Conservation (phyloP, 2,888 invertebrate genomes). For the Sympetrum striolatum region DNA sequence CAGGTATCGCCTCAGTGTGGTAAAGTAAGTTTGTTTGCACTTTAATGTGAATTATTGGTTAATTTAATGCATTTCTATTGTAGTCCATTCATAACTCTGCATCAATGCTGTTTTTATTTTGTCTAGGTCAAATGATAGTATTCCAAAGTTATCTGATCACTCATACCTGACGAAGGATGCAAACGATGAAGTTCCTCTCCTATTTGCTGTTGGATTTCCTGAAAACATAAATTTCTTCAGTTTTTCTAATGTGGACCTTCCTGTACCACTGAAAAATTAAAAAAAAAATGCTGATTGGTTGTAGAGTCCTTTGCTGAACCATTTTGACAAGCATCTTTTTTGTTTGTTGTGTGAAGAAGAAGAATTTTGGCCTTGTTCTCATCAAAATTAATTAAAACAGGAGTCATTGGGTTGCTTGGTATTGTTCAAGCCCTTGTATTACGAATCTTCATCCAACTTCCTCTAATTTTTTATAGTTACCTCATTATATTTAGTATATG, state of each 20-base stretch:
- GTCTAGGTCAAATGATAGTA: conserved; percentile 46
- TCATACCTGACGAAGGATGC: not conserved
- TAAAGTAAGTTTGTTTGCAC: conserved; percentile 36
- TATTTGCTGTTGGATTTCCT: conserved; percentile 61
- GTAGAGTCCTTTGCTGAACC: not conserved
- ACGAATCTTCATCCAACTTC: no score
- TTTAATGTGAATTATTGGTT: not conserved
- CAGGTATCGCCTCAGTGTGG: conserved; percentile 46
- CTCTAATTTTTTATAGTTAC: no score
- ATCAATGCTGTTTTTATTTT: not conserved
- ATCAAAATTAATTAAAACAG: no score
- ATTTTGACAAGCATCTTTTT: no score
- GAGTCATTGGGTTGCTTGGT: no score
- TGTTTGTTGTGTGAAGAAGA: no score
- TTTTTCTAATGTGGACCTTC: conserved; percentile 59
- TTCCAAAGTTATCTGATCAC: conserved; percentile 49
- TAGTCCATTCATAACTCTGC: not conserved
- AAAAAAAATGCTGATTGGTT: not conserved
- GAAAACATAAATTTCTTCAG: conserved; percentile 61
- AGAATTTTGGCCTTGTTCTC: no score
- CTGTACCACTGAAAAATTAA: conserved; percentile 49
- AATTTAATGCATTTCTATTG: not conserved
- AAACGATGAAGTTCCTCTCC: conserved; percentile 57
- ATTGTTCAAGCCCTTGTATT: no score
- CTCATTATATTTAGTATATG: no score